A percentile compares a stretch with the other conserved stretches of the same genome.
These are phyloP conservation scores for Melangyna quadrimaculata DNA, from an alignment of 2,888 invertebrate genomes.

Conservation along the genomic window DNA sequence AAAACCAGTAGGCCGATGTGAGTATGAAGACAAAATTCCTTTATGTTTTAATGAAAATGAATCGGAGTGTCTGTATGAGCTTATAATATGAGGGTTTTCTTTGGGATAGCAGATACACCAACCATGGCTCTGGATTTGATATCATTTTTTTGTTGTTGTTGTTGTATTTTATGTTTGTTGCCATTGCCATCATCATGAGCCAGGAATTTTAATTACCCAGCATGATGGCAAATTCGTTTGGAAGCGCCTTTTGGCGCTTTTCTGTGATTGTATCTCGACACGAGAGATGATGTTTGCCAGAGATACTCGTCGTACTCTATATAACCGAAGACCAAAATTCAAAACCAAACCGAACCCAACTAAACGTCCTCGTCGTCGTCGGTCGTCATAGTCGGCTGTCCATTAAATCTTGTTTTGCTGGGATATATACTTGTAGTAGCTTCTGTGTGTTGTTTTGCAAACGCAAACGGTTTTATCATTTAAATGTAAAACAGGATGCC, in stretches of 20 bases:
- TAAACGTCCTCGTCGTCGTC: not conserved
- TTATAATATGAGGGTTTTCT: slow-evolving; percentile 3
- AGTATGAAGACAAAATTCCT: no score
- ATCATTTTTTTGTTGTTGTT: not conserved
- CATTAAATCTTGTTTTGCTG: slow-evolving; percentile 23
- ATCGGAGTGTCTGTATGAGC: slow-evolving; percentile 1
- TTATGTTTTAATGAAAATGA: not conserved
- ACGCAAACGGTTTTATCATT: slow-evolving; percentile 70
- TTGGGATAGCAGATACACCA: slow-evolving; percentile 15
- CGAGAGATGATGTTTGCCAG: slow-evolving; percentile 67
- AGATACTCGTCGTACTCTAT: slow-evolving; percentile 29
- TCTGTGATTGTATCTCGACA: slow-evolving; percentile 72
- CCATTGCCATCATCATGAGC: slow-evolving; percentile 49
- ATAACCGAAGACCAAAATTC: slow-evolving; percentile 32
- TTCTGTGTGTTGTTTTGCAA: slow-evolving; percentile 60
- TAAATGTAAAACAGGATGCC: slow-evolving; percentile 71
- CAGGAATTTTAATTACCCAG: slow-evolving; percentile 71
- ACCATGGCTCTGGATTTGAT: slow-evolving; percentile 30
- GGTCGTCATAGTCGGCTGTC: slow-evolving; percentile 11
- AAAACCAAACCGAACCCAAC: not conserved
- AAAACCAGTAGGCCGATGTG: no score
- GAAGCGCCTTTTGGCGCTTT: slow-evolving; percentile 67
- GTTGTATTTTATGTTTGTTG: not conserved
- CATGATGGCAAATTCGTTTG: slow-evolving; percentile 67
- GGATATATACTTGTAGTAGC: slow-evolving; percentile 33